Conservation (phyloP, 2,888 invertebrate genomes). For the Tetramorium bicarinatum region DNA sequence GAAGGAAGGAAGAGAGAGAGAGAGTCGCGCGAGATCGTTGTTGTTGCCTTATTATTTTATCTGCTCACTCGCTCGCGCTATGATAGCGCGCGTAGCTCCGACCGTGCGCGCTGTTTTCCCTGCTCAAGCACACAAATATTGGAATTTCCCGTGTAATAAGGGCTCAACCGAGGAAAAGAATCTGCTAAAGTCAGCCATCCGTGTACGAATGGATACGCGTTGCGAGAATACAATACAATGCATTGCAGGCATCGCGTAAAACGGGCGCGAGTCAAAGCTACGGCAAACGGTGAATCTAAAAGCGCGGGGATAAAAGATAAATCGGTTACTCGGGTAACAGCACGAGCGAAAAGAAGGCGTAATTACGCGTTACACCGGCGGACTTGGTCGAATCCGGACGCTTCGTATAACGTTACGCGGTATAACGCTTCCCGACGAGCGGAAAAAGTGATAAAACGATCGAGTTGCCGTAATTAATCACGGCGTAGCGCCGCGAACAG, state of each 20-base stretch:
- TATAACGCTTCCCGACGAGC: slow-evolving; percentile 47
- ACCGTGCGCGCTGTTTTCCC: slow-evolving; percentile 59
- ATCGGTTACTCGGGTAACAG: background rate
- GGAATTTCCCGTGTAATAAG: slow-evolving; percentile 54
- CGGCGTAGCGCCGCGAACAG: slow-evolving; percentile 30
- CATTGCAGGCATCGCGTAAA: background rate
- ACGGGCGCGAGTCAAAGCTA: background rate
- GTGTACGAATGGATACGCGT: slow-evolving; percentile 9
- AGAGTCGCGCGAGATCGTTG: slow-evolving; percentile 41
- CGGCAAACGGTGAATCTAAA: slow-evolving; percentile 9
- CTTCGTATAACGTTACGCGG: slow-evolving; percentile 44
- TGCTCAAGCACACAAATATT: slow-evolving; percentile 49
- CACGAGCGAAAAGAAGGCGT: background rate
- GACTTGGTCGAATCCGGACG: slow-evolving; percentile 34
- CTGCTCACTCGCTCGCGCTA: slow-evolving; percentile 33
- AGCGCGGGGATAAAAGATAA: background rate
- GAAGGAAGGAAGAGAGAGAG: background rate
- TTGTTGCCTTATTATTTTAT: slow-evolving; percentile 58
- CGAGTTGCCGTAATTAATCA: slow-evolving; percentile 58
- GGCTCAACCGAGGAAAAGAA: slow-evolving; percentile 9
- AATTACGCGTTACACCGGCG: slow-evolving; percentile 39
- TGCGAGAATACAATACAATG: background rate
- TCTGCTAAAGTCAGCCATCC: slow-evolving; percentile 27
- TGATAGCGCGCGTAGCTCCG: slow-evolving; percentile 39
- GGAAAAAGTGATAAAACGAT: slow-evolving; percentile 58